Conservation (phyloP, 2,797 vertebrate genomes). For the Sebastiscus tertius region DNA sequence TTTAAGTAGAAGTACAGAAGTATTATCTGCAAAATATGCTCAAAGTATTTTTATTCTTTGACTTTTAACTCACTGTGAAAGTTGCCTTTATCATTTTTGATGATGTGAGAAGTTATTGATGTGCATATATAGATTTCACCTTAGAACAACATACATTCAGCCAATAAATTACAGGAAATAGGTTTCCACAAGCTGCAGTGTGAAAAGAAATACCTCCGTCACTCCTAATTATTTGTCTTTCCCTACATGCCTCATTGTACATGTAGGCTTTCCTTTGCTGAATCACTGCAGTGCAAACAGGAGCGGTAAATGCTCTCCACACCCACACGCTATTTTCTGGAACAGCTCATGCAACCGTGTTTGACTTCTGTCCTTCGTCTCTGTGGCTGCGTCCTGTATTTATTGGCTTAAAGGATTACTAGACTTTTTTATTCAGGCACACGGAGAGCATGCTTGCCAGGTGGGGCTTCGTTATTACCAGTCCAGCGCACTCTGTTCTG, state of each 20-base stretch:
- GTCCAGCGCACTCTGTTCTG: constrained; percentile 24
- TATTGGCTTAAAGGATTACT: constrained; percentile 81
- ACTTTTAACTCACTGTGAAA: too few relatives aligned
- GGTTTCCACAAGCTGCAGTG: not conserved
- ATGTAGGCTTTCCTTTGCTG: constrained; percentile 24
- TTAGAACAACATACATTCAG: not conserved
- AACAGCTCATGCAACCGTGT: constrained; percentile 29
- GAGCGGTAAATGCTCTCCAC: constrained; percentile 7
- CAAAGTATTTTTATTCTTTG: too few relatives aligned
- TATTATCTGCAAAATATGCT: too few relatives aligned
- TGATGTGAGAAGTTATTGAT: not conserved
- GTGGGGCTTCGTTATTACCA: constrained; percentile 38
- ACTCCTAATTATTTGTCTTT: constrained; percentile 7
- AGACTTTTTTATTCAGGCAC: constrained; percentile 60
- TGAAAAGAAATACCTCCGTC: not conserved
- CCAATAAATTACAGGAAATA: not conserved
- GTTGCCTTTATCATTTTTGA: not conserved
- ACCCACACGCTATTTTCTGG: constrained; percentile 32
- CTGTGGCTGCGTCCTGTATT: constrained; percentile 57
- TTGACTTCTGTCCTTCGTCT: constrained; percentile 60
- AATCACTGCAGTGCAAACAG: constrained; percentile 48
- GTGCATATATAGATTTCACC: not conserved
- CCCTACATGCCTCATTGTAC: not conserved
- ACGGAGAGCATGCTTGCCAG: constrained; percentile 46
- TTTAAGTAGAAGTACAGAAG: not conserved